These are phyloP conservation scores for Antrozous pallidus DNA, from an alignment of 2,797 vertebrate species.

Conservation along the genomic window DNA sequence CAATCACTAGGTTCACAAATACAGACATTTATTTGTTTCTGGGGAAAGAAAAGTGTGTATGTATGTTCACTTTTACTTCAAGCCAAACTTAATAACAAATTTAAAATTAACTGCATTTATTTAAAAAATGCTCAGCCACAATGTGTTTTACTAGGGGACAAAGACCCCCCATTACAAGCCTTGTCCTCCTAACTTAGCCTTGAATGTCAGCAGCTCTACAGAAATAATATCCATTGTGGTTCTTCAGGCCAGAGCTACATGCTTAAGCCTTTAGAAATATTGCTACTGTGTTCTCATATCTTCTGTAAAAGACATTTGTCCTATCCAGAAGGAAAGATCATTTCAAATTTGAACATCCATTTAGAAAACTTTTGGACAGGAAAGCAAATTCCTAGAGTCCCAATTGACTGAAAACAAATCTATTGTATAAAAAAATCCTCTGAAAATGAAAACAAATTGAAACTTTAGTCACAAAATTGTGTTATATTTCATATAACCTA, in stretches of 20 bases:
- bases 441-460: conserved; percentile 45
- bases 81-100: conserved; percentile 12
- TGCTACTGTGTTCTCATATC: background rate
- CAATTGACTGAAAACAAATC: background rate
- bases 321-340: conserved; percentile 6
- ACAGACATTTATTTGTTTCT: background rate
- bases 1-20: background rate
- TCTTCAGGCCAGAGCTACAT: background rate
- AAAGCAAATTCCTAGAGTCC: background rate
- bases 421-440: background rate
- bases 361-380: conserved; percentile 16
- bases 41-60: background rate
- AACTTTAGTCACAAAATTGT: conserved; percentile 8
- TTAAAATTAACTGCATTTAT: background rate
- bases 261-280: background rate
- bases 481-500: conserved; percentile 27
- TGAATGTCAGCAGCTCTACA: background rate
- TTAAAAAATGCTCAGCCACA: background rate
- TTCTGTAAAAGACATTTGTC: background rate
- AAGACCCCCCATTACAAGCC: background rate
- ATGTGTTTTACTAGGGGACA: background rate
- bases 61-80: background rate
- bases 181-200: background rate
- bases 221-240: background rate
- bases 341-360: conserved; percentile 22